These are phyloP conservation scores for Ruditapes philippinarum DNA, from an alignment of 1,140 invertebrate species.

Conservation along the genomic window DNA sequence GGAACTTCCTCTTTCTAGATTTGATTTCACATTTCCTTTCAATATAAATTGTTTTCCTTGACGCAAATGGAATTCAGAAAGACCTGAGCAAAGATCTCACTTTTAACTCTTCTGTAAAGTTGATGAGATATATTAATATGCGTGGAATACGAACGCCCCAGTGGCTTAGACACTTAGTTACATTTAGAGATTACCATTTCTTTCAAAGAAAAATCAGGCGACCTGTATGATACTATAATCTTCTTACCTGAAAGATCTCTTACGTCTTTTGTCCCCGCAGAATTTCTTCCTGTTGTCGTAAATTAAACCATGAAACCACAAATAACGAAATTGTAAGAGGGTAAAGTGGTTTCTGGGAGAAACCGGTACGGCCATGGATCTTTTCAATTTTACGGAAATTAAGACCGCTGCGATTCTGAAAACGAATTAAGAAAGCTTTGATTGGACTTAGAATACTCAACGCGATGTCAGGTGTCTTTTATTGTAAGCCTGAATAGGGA, in stretches of 20 bases:
- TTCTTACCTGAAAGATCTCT: slow-evolving; percentile 55
- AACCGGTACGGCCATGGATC: slow-evolving; percentile 20
- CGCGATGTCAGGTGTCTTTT: slow-evolving; percentile 18
- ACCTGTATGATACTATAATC: slow-evolving; percentile 45
- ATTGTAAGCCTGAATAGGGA: not conserved
- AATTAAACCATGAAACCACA: slow-evolving; percentile 67
- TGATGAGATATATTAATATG: slow-evolving; percentile 44
- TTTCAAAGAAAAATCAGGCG: slow-evolving; percentile 35
- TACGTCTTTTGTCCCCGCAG: slow-evolving; percentile 51
- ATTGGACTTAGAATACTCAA: slow-evolving; percentile 8
- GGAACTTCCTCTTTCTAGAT: slow-evolving; percentile 45
- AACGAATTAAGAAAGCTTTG: slow-evolving; percentile 43
- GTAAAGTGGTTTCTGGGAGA: slow-evolving; percentile 53
- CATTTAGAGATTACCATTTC: slow-evolving; percentile 57
- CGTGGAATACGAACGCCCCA: slow-evolving; percentile 32
- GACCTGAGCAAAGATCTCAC: not conserved
- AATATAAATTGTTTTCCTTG: slow-evolving; percentile 30
- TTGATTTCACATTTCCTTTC: slow-evolving; percentile 45
- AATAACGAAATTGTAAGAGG: slow-evolving; percentile 51
- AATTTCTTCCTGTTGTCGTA: slow-evolving; percentile 50
- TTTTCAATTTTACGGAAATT: slow-evolving; percentile 69
- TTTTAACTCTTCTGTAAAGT: slow-evolving; percentile 24
- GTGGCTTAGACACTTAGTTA: slow-evolving; percentile 62
- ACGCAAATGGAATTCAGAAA: slow-evolving; percentile 11
- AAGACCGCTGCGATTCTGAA: slow-evolving; percentile 55